Evolutionary conservation across 1,140 invertebrate species (phyloP).

Genomic region (Drosophila eugracilis): DNA sequence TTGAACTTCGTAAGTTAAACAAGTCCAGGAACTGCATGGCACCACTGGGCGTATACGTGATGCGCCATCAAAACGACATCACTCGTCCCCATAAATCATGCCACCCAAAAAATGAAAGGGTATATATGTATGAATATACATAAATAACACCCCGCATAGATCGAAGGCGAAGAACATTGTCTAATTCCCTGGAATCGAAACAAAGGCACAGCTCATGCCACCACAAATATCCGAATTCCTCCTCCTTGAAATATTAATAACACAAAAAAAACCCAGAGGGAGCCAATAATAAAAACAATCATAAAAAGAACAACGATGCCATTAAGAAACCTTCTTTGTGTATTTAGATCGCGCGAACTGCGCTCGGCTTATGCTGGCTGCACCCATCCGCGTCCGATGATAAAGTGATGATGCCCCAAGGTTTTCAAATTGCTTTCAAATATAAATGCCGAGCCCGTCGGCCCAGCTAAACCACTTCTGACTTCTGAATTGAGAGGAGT

Average conservation of each 20-base stretch:
- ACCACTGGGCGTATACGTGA: constrained; percentile 37
- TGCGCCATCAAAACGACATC: constrained; percentile 43
- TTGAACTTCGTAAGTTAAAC: constrained; percentile 7
- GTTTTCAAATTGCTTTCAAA: constrained; percentile 71
- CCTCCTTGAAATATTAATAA: constrained; percentile 69
- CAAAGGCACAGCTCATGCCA: constrained; percentile 46
- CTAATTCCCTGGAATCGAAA: constrained; percentile 72
- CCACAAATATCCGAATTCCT: constrained; percentile 18
- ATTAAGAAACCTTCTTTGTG: constrained; percentile 58
- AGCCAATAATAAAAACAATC: constrained; percentile 36
- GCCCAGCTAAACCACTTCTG: constrained; percentile 60
- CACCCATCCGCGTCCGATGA: constrained; percentile 65
- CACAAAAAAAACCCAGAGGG: constrained; percentile 14
- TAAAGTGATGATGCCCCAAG: constrained; percentile 67
- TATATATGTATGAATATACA: constrained; percentile 9
- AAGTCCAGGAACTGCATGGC: constrained; percentile 23
- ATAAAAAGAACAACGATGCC: constrained; percentile 31
- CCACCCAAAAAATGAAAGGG: constrained; percentile 32
- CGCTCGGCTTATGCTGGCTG: constrained; percentile 54
- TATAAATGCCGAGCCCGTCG: constrained; percentile 58
- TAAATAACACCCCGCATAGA: constrained; percentile 68
- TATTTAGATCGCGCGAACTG: constrained; percentile 41
- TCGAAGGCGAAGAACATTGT: constrained; percentile 52
- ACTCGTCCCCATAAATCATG: constrained; percentile 65
- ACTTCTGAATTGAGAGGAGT: constrained; percentile 55